Conservation (phyloP, 2,797 vertebrate species). For the Centropyge bicolor region DNA sequence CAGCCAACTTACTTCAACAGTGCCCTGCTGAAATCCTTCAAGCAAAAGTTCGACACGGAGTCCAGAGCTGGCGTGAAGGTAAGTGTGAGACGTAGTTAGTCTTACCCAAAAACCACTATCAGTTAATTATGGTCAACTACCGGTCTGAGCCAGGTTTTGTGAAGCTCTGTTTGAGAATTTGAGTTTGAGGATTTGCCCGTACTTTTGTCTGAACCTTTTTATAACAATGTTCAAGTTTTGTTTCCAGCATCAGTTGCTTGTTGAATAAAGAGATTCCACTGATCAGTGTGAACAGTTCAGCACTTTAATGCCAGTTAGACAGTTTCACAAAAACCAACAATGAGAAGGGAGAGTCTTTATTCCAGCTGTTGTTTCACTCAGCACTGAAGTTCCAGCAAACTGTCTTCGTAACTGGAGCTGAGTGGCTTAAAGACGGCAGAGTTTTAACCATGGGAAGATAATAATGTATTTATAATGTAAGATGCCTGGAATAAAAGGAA, state of each 20-base stretch:
- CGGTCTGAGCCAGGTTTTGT: background rate
- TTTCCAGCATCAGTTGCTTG: background rate
- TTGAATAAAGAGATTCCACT: too few relatives aligned
- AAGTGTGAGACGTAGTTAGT: constrained; percentile 38
- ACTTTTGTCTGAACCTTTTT: background rate
- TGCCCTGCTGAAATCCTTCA: constrained; percentile 83
- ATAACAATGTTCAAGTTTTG: too few relatives aligned
- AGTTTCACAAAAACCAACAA: too few relatives aligned
- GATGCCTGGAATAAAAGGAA: background rate
- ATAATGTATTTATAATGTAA: background rate
- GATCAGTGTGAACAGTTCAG: background rate
- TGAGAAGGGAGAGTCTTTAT: background rate
- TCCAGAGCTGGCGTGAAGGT: constrained; percentile 88
- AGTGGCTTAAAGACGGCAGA: background rate
- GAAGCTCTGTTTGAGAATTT: background rate
- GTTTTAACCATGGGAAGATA: background rate
- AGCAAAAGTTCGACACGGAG: constrained; percentile 72
- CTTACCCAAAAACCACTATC: background rate
- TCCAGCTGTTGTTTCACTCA: background rate
- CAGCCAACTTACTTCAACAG: constrained; percentile 82
- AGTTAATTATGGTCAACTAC: background rate
- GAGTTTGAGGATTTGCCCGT: background rate
- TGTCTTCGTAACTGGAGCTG: too few relatives aligned
- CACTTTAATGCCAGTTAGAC: too few relatives aligned
- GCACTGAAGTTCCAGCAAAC: too few relatives aligned